Evolutionary conservation across 2,797 vertebrate genomes (phyloP).

Genomic region (Botia almorhae): DNA sequence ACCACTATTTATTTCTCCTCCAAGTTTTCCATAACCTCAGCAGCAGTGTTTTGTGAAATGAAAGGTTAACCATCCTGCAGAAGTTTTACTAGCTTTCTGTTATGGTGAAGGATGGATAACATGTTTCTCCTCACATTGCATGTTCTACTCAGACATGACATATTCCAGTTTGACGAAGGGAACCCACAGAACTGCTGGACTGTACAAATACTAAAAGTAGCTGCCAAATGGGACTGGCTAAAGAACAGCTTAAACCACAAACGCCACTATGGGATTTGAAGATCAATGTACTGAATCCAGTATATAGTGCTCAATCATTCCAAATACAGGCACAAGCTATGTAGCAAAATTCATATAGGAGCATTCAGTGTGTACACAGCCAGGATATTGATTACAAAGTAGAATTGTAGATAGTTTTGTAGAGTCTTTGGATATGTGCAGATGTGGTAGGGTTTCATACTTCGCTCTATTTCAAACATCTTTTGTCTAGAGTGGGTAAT

Average conservation of each 20-base stretch:
- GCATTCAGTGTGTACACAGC: conserved; percentile 5
- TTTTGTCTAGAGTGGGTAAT: conserved; percentile 62
- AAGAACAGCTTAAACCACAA: conserved; percentile 43
- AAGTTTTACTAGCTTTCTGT: conserved; percentile 25
- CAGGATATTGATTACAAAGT: conserved; percentile 4
- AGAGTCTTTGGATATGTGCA: background rate
- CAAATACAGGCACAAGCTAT: conserved; percentile 5
- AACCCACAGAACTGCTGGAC: conserved; percentile 50
- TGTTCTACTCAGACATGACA: conserved; percentile 40
- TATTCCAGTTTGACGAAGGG: conserved; percentile 50
- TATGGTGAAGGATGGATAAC: conserved; percentile 52
- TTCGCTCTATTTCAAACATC: conserved; percentile 62
- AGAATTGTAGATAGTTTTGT: conserved; percentile 29
- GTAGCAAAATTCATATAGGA: conserved; percentile 7
- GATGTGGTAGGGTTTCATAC: conserved; percentile 29
- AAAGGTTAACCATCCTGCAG: conserved; percentile 27
- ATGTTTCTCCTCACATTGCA: conserved; percentile 45
- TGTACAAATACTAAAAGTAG: conserved; percentile 30
- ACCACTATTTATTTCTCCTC: conserved; percentile 57
- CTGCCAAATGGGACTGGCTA: conserved; percentile 46
- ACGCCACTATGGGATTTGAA: conserved; percentile 34
- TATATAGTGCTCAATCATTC: conserved; percentile 9
- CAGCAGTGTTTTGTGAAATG: conserved; percentile 40
- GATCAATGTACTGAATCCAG: conserved; percentile 14
- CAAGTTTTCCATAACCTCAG: conserved; percentile 41